Conservation (phyloP, 1,140 invertebrate species). For the Aricia agestis region DNA sequence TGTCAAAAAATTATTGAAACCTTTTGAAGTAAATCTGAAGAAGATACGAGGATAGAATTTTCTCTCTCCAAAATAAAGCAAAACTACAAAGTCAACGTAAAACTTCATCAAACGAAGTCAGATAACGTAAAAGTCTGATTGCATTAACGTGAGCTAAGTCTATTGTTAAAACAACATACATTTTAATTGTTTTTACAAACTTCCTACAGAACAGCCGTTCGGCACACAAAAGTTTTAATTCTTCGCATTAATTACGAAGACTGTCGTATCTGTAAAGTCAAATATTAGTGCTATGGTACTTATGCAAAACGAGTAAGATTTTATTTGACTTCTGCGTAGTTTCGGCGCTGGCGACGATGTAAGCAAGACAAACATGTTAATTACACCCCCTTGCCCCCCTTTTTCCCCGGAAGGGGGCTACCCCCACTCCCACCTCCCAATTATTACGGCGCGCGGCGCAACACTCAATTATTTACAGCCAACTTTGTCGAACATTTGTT, state of each 20-base stretch:
- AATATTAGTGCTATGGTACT: slow-evolving; percentile 56
- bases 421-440: slow-evolving; percentile 40
- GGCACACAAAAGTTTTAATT: slow-evolving; percentile 54
- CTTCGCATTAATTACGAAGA: slow-evolving; percentile 62
- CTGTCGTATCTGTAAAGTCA: slow-evolving; percentile 45
- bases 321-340: slow-evolving; percentile 71
- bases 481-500: slow-evolving; percentile 62
- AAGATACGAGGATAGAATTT: neutral
- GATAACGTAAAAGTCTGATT: neutral
- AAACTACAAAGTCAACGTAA: neutral
- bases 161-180: slow-evolving; percentile 7
- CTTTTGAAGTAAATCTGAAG: neutral
- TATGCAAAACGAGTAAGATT: slow-evolving; percentile 68
- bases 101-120: neutral
- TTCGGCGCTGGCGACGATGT: slow-evolving; percentile 65
- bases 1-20: too few species aligned
- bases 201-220: slow-evolving; percentile 25
- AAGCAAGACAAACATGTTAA: slow-evolving; percentile 74
- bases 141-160: neutral
- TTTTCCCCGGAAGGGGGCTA: slow-evolving; percentile 17
- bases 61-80: neutral
- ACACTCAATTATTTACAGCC: slow-evolving; percentile 56
- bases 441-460: slow-evolving; percentile 48
- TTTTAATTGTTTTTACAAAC: slow-evolving; percentile 26
- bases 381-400: slow-evolving; percentile 44